A percentile compares a stretch with the other conserved stretches of the same genome.
Evolutionary conservation across 2,888 invertebrate species (phyloP).

Genomic region (Acanthopleura granulata): DNA sequence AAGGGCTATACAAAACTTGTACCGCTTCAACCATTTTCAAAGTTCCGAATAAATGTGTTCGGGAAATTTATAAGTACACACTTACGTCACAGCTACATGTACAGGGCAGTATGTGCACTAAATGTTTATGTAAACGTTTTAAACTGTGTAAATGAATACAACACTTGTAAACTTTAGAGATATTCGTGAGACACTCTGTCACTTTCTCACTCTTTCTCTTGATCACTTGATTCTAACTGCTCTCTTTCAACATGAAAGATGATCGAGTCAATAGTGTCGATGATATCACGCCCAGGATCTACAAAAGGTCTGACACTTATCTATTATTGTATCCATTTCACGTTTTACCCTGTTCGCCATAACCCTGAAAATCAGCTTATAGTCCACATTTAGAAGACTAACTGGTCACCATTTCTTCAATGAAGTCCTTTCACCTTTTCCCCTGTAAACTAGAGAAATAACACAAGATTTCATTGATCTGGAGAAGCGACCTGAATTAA

Average conservation of each 20-base stretch:
- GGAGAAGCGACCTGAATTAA: not conserved
- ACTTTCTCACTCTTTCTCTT: not conserved
- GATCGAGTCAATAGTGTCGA: not conserved
- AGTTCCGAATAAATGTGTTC: no score
- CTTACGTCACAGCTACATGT: no score
- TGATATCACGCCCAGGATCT: not conserved
- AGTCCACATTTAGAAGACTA: not conserved
- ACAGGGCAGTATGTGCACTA: no score
- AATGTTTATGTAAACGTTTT: no score
- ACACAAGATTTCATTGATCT: not conserved
- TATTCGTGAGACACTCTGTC: constrained; percentile 8
- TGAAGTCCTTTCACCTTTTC: not conserved
- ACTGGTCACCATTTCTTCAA: constrained; percentile 15
- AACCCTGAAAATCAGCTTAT: not conserved
- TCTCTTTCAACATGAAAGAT: not conserved
- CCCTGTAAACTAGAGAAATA: constrained; percentile 5
- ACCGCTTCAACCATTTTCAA: no score
- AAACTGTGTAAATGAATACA: no score
- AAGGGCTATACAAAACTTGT: no score
- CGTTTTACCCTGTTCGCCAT: not conserved
- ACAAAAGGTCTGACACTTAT: not conserved
- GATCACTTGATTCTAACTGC: not conserved
- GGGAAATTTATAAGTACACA: no score
- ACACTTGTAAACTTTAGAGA: no score
- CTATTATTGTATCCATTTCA: not conserved